A percentile compares a stretch with the other conserved stretches of the same genome.
Conservation (phyloP, 35 echinoderm and acorn worm genomes). For the Stichopus chloronotus region DNA sequence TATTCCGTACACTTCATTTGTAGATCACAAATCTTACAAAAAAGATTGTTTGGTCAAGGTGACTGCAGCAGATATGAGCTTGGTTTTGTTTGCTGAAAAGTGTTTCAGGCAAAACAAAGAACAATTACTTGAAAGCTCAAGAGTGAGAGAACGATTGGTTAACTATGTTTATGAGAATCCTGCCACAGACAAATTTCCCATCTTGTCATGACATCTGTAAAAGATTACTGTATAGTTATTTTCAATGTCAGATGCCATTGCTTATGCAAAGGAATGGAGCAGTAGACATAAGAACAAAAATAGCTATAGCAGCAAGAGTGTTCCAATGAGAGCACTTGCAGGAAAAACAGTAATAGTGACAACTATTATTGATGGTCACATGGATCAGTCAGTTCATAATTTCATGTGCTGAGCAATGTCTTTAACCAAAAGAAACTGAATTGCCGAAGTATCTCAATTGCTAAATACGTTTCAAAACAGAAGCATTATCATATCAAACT, state of each 20-base stretch:
- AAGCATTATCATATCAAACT: too few relatives aligned
- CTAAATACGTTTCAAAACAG: too few relatives aligned
- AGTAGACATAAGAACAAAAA: neutral
- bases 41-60: neutral
- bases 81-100: neutral
- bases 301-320: neutral
- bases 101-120: neutral
- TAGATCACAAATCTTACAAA: too few relatives aligned
- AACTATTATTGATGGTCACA: neutral
- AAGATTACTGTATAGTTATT: neutral
- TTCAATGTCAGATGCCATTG: slow-evolving; percentile 32
- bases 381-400: neutral
- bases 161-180: neutral
- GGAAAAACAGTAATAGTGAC: neutral
- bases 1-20: too few relatives aligned
- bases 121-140: neutral
- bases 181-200: neutral
- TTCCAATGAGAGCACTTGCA: neutral
- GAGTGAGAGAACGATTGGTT: neutral
- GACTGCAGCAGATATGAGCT: neutral
- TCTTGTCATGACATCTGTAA: slow-evolving; percentile 30
- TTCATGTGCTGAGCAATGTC: neutral
- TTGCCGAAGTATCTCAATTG: neutral
- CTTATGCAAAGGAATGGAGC: slow-evolving; percentile 1
- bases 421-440: neutral